phyloP scores from a whole-genome alignment of 2,113 vertebrate genomes.

The Trochalopteron elliotii region DNA sequence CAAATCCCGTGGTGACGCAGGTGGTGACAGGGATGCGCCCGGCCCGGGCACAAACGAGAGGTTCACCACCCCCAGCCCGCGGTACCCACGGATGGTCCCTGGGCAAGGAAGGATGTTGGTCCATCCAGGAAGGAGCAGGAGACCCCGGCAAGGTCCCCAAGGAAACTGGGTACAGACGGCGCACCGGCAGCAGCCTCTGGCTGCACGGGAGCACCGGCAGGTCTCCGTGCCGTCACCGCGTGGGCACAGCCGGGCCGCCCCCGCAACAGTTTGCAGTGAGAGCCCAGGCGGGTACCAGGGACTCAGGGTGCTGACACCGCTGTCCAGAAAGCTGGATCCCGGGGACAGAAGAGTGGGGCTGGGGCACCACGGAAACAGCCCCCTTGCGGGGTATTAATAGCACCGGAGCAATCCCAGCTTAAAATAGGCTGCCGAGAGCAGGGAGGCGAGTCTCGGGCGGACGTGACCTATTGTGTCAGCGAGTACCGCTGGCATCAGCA shows the following conservation, averaged over 20 bases:
- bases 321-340: not conserved
- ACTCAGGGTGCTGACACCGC: not conserved
- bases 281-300: rapidly evolving
- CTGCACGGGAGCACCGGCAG: not conserved
- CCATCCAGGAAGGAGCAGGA: not conserved
- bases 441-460: slow-evolving; percentile 35
- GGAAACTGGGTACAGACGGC: not conserved
- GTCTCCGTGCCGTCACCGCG: not conserved
- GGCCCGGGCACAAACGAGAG: not conserved
- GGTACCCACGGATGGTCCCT: rapidly evolving
- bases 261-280: not conserved
- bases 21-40: not conserved
- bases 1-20: not conserved
- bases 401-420: slow-evolving; percentile 40
- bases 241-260: not conserved
- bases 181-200: rapidly evolving
- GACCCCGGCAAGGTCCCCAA: not conserved
- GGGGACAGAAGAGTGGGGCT: not conserved
- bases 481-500: not conserved
- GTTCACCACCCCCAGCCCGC: not conserved
- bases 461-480: slow-evolving; percentile 62
- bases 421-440: slow-evolving; percentile 61
- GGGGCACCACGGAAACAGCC: slow-evolving; percentile 11
- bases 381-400: slow-evolving; percentile 55
- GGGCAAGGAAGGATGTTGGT: not conserved